Base-by-base conservation (phyloP, 2,888 invertebrate species). In the Himalopsyche japonica region DNA sequence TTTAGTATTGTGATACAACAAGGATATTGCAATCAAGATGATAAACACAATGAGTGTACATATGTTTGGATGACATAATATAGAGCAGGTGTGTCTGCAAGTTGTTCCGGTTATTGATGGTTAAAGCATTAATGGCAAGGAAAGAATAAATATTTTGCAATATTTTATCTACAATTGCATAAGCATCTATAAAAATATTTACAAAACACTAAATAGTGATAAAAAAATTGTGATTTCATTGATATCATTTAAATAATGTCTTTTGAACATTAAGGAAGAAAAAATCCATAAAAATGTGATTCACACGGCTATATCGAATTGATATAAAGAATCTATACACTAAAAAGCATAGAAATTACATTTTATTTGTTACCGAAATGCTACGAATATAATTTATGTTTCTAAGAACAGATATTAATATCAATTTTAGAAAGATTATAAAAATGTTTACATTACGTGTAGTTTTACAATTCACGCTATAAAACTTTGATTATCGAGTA, bases 281-380 rank as follows among this genome's bases (percentile, higher is more conserved):
- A n/a, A 70, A 30, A 12, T 70, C 70, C 70, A 70, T 70, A 70
- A 70, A 27, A 70, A 70, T 15, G 27, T 24, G 70, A 15, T 70
- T 57, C 24, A 57, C 20, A 57, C 57, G 15, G 70, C 27, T 27
- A 70, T 15, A 70, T 70, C 27, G 27, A 70, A 70, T 70, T 12
- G 27, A 70, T 70, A 70, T 30, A 70, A 70, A 70, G 70, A 30
- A 70, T 70, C 30, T 70, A 27, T 70, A 70, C 27, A 30, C 70
- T 70, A 70, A 30, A 70, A 70, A 70, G 70, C 70, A 70, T 70
- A 70, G 70, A 27, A 70, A 70, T 70, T 30, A 70, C 70, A 87
- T 86, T 86, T 87, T 83, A 88, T n/a, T 32, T 27, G 20, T 81
- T n/a, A 81, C 27, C 57, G 43, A 76, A 78, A 57, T 27, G 57